These are phyloP conservation scores for Zygothrica quintamaculata DNA, from an alignment of 2,888 invertebrate species.

Conservation along the genomic window DNA sequence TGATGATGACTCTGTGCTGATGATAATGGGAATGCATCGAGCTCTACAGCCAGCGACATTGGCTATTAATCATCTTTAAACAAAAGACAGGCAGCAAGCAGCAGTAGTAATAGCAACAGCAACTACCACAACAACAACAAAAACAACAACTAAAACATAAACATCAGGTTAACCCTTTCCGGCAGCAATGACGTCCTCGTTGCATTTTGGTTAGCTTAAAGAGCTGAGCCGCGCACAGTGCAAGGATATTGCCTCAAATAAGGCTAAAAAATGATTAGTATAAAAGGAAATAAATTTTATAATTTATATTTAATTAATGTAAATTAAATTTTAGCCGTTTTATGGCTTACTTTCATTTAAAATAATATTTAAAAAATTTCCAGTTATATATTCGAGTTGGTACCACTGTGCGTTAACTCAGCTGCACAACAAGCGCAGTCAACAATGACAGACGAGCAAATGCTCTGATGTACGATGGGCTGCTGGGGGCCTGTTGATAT, in stretches of 20 bases:
- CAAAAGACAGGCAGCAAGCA: constrained; percentile 70
- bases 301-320: no score
- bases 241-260: background rate
- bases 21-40: constrained; percentile 78
- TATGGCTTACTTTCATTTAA: no score
- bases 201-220: constrained; percentile 63
- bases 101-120: constrained; percentile 35
- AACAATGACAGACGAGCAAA: constrained; percentile 82
- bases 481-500: constrained; percentile 71
- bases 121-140: constrained; percentile 25
- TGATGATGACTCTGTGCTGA: constrained; percentile 45
- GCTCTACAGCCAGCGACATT: constrained; percentile 72
- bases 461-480: constrained; percentile 73
- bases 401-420: constrained; percentile 41
- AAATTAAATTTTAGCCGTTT: no score
- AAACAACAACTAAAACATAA: constrained; percentile 73
- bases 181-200: constrained; percentile 48
- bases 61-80: constrained; percentile 83
- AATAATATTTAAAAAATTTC: no score
- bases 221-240: constrained; percentile 55
- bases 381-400: background rate
- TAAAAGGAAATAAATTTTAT: no score
- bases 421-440: constrained; percentile 70
- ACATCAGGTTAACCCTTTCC: constrained; percentile 80
- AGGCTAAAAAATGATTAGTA: background rate